These are phyloP conservation scores for Pipistrellus kuhlii DNA, from an alignment of 2,797 vertebrate genomes.

Conservation along the genomic window DNA sequence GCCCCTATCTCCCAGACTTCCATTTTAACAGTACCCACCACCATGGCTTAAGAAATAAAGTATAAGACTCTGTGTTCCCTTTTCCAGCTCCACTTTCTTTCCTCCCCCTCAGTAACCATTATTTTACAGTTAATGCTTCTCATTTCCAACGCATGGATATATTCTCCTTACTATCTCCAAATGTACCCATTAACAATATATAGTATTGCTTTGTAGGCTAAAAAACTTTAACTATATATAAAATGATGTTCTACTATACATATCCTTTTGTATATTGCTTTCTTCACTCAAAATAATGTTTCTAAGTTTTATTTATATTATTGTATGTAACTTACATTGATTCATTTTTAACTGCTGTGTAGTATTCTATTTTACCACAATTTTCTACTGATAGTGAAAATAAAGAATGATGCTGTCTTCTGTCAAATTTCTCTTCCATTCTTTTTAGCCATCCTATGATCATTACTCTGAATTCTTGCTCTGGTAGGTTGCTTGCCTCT, in stretches of 20 bases:
- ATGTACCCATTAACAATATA: neutral
- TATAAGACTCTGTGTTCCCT: neutral
- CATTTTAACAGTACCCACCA: neutral
- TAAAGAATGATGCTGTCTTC: neutral
- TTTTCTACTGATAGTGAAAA: neutral
- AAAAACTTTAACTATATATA: neutral
- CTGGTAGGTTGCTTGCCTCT: no score
- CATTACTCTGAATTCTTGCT: no score
- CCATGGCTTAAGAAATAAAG: constrained; percentile 38
- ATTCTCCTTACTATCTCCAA: neutral
- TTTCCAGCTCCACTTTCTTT: constrained; percentile 4
- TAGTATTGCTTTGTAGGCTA: constrained; percentile 25
- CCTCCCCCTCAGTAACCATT: neutral
- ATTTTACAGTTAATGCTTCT: constrained; percentile 24
- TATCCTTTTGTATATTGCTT: neutral
- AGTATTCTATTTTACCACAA: neutral
- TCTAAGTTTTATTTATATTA: constrained; percentile 11
- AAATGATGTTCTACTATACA: neutral
- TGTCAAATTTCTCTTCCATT: no score
- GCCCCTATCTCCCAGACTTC: neutral
- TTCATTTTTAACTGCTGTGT: constrained; percentile 37
- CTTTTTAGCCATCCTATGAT: no score
- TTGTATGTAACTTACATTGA: neutral
- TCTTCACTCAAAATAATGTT: constrained; percentile 1
- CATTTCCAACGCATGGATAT: neutral